These are phyloP conservation scores for Nesometra sesokonis DNA, from an alignment of 35 echinoderm and acorn worm genomes.

Conservation along the genomic window DNA sequence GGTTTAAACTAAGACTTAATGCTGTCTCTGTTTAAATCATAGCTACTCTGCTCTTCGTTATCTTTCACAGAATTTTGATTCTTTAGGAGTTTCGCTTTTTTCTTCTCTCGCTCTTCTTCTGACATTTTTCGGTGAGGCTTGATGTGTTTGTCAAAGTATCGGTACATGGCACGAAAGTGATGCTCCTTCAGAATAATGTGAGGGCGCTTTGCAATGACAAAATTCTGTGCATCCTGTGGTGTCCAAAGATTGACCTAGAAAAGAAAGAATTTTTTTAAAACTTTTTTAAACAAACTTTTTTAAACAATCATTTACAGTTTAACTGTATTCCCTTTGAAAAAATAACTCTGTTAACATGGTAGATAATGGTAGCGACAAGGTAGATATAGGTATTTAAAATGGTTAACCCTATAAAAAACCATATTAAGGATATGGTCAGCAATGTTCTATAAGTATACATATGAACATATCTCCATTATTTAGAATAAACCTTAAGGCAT, in stretches of 20 bases:
- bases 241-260: constrained; percentile 59
- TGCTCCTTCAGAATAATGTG: constrained; percentile 78
- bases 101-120: neutral
- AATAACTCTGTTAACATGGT: too few species aligned
- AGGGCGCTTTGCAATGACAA: constrained; percentile 60
- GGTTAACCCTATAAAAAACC: too few species aligned
- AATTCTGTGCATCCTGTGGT: constrained; percentile 62
- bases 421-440: too few species aligned
- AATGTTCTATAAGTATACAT: too few species aligned
- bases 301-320: too few species aligned
- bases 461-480: too few species aligned
- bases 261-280: neutral
- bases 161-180: constrained; percentile 80
- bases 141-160: constrained; percentile 82
- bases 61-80: neutral
- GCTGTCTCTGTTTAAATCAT: neutral
- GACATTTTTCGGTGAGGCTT: constrained; percentile 25
- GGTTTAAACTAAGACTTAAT: neutral
- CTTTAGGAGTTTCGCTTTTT: neutral
- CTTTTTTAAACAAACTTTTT: too few species aligned
- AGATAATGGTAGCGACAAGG: too few species aligned
- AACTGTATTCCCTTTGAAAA: too few species aligned
- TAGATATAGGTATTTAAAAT: too few species aligned
- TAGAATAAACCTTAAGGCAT: too few species aligned
- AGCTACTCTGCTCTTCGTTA: neutral